Evolutionary conservation across 2,888 invertebrate genomes (phyloP).

Genomic region (Apantesis nais): DNA sequence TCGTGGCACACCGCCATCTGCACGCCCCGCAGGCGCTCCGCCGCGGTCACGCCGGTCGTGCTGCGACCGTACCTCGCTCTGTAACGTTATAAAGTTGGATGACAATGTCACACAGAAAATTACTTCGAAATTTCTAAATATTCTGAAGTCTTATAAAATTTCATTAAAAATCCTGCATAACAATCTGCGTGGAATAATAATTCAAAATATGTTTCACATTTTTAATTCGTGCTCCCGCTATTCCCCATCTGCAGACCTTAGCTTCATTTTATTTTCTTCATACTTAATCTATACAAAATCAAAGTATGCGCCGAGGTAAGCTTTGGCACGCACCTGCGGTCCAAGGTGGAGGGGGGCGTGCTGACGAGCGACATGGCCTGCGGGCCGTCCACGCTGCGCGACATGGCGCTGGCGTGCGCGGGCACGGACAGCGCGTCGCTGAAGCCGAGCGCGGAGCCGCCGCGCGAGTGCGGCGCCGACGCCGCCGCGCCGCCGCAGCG

Average conservation of each 20-base stretch:
- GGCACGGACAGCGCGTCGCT: constrained; percentile 59
- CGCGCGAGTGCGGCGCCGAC: constrained; percentile 66
- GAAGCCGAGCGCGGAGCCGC: constrained; percentile 79
- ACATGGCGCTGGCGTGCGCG: constrained; percentile 70
- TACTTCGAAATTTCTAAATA: not conserved
- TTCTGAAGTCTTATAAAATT: not conserved
- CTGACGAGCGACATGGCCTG: constrained; percentile 54
- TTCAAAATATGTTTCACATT: no score
- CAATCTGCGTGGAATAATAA: no score
- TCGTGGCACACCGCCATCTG: constrained; percentile 97
- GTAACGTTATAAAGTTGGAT: constrained; percentile 21
- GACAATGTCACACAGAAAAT: not conserved
- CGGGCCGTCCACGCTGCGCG: constrained; percentile 86
- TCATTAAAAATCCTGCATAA: no score
- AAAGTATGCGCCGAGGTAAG: no score
- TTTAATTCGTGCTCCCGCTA: not conserved
- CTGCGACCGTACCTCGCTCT: constrained; percentile 88
- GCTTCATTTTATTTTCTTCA: no score
- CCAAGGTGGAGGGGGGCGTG: constrained; percentile 77
- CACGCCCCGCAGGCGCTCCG: constrained; percentile 89
- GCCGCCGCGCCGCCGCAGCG: constrained; percentile 49
- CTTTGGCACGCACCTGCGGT: constrained; percentile 75
- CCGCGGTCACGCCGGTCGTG: constrained; percentile 82
- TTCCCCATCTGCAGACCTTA: not conserved
- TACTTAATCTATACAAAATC: no score